A percentile compares a stretch with the other conserved stretches of the same genome.
phyloP scores from a whole-genome alignment of 2,797 vertebrate species.

The Leucoraja ocellata region DNA sequence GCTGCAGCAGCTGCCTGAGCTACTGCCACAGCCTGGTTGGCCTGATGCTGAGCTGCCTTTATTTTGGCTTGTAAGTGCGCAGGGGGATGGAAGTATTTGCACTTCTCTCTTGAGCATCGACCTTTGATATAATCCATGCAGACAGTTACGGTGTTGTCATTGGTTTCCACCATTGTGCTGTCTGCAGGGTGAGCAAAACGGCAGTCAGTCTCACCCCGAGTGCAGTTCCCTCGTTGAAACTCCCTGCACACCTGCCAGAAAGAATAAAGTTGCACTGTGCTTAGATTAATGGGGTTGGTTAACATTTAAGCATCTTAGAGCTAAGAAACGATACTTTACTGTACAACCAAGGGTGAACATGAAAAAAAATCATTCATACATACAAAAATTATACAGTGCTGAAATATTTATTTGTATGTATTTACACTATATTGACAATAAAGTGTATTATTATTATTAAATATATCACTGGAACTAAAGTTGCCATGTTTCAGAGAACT shows the following conservation, averaged over 20 bases:
- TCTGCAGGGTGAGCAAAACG: slow-evolving; percentile 96
- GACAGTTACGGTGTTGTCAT: slow-evolving; percentile 97
- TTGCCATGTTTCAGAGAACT: neutral
- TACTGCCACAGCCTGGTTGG: slow-evolving; percentile 83
- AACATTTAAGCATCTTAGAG: neutral
- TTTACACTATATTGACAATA: too few relatives aligned
- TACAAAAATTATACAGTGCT: neutral
- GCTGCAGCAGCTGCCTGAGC: slow-evolving; percentile 80
- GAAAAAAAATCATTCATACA: neutral
- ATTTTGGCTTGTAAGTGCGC: slow-evolving; percentile 99
- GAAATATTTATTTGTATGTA: too few relatives aligned
- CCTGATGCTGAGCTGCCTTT: slow-evolving; percentile 95
- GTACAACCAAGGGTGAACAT: neutral
- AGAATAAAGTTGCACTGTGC: neutral
- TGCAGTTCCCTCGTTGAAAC: slow-evolving; percentile 97
- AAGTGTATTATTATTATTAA: too few relatives aligned
- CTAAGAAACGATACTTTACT: neutral
- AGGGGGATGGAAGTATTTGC: slow-evolving; percentile 99
- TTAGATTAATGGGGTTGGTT: neutral
- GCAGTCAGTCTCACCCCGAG: slow-evolving; percentile 95
- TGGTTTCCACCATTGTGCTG: slow-evolving; percentile 97
- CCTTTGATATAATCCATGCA: slow-evolving; percentile 99
- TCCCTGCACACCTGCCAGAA: slow-evolving; percentile 85
- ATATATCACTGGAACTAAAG: neutral
- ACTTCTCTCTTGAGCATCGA: slow-evolving; percentile 99